Conservation (phyloP, 2,888 invertebrate species). For the Julus scanicus region DNA sequence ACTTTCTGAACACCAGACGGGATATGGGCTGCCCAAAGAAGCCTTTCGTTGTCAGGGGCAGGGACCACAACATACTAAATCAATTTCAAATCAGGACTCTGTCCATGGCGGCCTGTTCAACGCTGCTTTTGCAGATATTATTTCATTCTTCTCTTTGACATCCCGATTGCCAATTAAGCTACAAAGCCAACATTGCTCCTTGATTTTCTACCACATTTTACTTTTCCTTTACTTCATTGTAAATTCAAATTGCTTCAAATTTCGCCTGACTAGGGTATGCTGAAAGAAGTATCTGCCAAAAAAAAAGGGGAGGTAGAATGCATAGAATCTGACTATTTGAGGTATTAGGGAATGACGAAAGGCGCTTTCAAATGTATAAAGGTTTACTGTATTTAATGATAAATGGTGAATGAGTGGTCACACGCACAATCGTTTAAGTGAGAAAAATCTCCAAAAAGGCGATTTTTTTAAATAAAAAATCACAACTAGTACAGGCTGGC, state of each 20-base stretch:
- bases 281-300: not conserved
- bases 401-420: not conserved
- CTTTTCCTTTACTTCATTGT: not conserved
- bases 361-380: not conserved
- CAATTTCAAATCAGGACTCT: slow-evolving; percentile 45
- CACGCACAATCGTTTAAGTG: slow-evolving; percentile 13
- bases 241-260: slow-evolving; percentile 24
- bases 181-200: slow-evolving; percentile 4
- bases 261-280: not conserved
- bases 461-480: not conserved
- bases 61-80: slow-evolving; percentile 51
- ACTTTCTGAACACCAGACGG: slow-evolving; percentile 18
- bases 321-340: not conserved
- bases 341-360: not conserved
- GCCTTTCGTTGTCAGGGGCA: slow-evolving; percentile 54
- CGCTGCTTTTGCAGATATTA: slow-evolving; percentile 38
- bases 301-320: not conserved
- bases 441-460: not conserved
- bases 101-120: slow-evolving; percentile 47
- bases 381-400: slow-evolving; percentile 15
- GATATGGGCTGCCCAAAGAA: slow-evolving; percentile 36
- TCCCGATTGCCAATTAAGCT: slow-evolving; percentile 36
- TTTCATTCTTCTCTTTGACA: slow-evolving; percentile 32
- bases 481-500: slow-evolving; percentile 5
- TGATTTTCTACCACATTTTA: slow-evolving; percentile 46